Conservation (phyloP, 2,113 vertebrate genomes). For the Lycaon pictus region DNA sequence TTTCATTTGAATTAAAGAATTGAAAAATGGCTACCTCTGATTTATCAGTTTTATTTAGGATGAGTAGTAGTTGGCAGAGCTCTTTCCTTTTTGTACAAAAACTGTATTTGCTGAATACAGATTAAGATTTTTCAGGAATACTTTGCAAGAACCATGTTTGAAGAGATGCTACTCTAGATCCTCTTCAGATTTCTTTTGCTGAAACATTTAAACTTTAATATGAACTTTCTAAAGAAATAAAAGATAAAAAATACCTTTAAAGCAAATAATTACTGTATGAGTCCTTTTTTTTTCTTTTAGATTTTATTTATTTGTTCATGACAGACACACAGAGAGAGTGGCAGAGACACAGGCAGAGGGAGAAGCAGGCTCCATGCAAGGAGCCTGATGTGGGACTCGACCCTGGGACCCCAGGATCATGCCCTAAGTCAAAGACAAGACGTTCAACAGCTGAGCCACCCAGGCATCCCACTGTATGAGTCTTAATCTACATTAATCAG, state of each 20-base stretch:
- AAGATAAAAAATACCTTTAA: not conserved
- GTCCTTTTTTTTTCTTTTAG: not conserved
- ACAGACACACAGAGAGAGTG: no score
- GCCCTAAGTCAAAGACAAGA: no score
- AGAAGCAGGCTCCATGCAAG: no score
- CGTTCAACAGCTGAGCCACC: no score
- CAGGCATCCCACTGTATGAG: not conserved
- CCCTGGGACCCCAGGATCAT: no score
- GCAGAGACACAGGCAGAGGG: no score
- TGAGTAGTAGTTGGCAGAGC: not conserved
- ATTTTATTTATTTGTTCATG: no score
- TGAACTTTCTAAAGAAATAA: not conserved
- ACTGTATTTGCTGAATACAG: not conserved
- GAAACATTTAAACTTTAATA: slow-evolving; percentile 16
- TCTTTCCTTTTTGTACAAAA: slow-evolving; percentile 9
- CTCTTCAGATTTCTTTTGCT: not conserved
- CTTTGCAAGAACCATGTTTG: not conserved
- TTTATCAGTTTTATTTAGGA: not conserved
- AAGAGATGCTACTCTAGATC: not conserved
- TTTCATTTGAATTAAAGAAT: not conserved
- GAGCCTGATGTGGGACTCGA: no score
- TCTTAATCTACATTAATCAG: not conserved
- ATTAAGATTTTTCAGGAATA: slow-evolving; percentile 5
- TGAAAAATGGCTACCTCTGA: not conserved
- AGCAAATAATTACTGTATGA: not conserved